phyloP scores from a whole-genome alignment of 2,797 vertebrate genomes.

The Sebastes paucispinis region DNA sequence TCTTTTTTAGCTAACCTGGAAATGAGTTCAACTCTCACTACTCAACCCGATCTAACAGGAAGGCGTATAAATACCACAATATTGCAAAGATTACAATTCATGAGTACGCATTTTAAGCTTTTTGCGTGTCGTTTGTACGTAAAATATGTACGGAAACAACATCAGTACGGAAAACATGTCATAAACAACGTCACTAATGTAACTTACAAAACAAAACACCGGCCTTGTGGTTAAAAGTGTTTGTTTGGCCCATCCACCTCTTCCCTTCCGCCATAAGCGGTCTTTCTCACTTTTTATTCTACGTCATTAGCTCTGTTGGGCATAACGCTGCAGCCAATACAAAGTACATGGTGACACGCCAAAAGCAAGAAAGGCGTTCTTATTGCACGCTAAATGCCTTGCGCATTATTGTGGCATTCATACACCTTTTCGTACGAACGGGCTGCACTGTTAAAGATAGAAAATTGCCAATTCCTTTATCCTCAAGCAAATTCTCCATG shows the following conservation, averaged over 20 bases:
- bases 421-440: background rate
- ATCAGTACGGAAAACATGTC: background rate
- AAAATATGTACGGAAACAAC: background rate
- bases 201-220: no score
- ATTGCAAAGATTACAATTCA: background rate
- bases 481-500: constrained; percentile 4
- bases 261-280: no score
- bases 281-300: no score
- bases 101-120: background rate
- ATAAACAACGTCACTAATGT: background rate
- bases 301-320: no score
- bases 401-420: background rate
- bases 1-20: background rate
- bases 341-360: no score
- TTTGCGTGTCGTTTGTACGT: background rate
- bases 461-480: background rate
- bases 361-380: no score
- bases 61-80: background rate
- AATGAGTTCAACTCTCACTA: background rate
- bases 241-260: no score
- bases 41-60: background rate
- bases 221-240: no score
- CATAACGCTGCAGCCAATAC: no score
- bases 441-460: background rate
- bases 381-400: background rate